Conservation (phyloP, 2,888 invertebrate species). For the Hydraecia micacea region DNA sequence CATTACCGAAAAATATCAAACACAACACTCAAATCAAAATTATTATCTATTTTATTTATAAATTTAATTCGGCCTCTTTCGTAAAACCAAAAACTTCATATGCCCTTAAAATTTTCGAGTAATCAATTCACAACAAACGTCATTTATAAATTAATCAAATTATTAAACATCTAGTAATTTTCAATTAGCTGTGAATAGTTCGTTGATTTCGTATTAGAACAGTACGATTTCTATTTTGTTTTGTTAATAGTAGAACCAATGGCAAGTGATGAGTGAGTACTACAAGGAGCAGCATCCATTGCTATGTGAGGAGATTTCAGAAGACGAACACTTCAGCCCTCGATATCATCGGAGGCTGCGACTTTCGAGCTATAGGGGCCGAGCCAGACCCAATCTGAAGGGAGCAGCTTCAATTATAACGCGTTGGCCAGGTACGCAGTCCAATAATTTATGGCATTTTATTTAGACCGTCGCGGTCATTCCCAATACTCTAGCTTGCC, state of each 20-base stretch:
- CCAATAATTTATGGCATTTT: not conserved
- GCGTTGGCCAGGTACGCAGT: conserved; percentile 82
- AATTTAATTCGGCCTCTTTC: conserved; percentile 36
- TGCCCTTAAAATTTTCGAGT: conserved; percentile 52
- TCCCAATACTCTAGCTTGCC: not conserved
- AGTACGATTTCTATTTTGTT: conserved; percentile 54
- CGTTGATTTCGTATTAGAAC: conserved; percentile 10
- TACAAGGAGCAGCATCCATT: conserved; percentile 82
- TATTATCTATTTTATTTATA: not conserved
- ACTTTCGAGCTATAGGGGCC: conserved; percentile 70
- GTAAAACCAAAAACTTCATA: not conserved
- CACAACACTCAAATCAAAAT: not conserved
- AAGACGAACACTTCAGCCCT: conserved; percentile 78
- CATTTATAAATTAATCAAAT: conserved; percentile 47
- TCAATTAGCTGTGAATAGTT: conserved; percentile 24
- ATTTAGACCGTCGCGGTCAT: not conserved
- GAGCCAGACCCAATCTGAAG: conserved; percentile 75
- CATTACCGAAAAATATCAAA: not conserved
- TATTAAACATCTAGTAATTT: conserved; percentile 29
- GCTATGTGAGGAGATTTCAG: conserved; percentile 80
- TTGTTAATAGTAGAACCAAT: conserved; percentile 72
- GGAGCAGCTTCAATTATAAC: conserved; percentile 82
- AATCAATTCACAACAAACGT: conserved; percentile 38
- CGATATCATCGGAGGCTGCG: conserved; percentile 71
- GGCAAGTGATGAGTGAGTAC: conserved; percentile 83